phyloP scores from a whole-genome alignment of 2,888 invertebrate species.

The Thysanoteuthis rhombus region DNA sequence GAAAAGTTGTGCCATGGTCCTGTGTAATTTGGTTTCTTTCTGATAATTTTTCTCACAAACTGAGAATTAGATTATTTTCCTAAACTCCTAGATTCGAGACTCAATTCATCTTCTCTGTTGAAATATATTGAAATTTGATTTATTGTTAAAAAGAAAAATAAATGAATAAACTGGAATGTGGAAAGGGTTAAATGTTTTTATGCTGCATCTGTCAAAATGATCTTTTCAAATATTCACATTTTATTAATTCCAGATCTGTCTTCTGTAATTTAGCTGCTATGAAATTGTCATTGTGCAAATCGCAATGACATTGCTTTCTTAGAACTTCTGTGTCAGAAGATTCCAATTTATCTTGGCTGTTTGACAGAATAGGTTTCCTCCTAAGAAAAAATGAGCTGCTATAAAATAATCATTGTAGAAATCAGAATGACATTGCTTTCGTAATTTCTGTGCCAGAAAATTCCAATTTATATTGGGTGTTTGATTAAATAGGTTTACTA shows the following conservation, averaged over 20 bases:
- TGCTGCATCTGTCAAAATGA: not conserved
- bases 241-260: not conserved
- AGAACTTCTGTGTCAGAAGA: not conserved
- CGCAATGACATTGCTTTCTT: not conserved
- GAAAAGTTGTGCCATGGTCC: too few species aligned
- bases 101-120: not conserved
- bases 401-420: not conserved
- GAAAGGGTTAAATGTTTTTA: not conserved
- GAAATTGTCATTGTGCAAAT: not conserved
- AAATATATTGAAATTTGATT: not conserved
- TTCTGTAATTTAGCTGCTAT: not conserved
- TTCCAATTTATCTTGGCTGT: not conserved
- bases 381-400: not conserved
- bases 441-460: too few species aligned
- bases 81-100: not conserved
- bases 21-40: not conserved
- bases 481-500: too few species aligned
- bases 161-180: not conserved
- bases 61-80: not conserved
- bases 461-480: too few species aligned
- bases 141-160: not conserved
- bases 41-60: not conserved
- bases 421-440: not conserved
- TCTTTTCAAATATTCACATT: not conserved
- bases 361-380: not conserved